phyloP scores from a whole-genome alignment of 1,140 invertebrate genomes.

The Neuroterus valhalla region DNA sequence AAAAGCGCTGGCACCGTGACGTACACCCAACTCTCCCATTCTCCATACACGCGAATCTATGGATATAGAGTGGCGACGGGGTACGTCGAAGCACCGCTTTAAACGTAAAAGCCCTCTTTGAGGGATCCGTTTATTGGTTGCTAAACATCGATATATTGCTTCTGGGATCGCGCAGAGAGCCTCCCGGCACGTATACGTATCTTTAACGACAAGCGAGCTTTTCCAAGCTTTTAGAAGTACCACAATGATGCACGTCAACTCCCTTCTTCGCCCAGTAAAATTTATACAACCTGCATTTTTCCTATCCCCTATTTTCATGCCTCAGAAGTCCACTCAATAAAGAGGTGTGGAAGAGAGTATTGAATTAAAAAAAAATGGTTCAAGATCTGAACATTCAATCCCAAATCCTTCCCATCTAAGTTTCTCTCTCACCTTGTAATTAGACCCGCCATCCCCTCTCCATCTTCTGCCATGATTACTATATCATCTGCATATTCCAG shows the following conservation, averaged over 20 bases:
- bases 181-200: slow-evolving; percentile 41
- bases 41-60: slow-evolving; percentile 37
- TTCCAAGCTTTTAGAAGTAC: slow-evolving; percentile 70
- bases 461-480: too few relatives aligned
- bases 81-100: slow-evolving; percentile 66
- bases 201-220: slow-evolving; percentile 42
- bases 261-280: slow-evolving; percentile 46
- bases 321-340: too few relatives aligned
- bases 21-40: slow-evolving; percentile 50
- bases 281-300: not conserved
- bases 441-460: too few relatives aligned
- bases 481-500: too few relatives aligned
- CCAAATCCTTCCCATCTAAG: too few relatives aligned
- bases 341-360: too few relatives aligned
- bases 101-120: slow-evolving; percentile 74
- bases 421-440: too few relatives aligned
- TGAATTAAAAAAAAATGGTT: too few relatives aligned
- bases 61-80: slow-evolving; percentile 44
- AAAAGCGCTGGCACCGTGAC: slow-evolving; percentile 68
- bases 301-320: not conserved
- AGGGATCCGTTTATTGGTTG: slow-evolving; percentile 75
- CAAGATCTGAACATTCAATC: too few relatives aligned
- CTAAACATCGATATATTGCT: slow-evolving; percentile 76
- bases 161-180: slow-evolving; percentile 67
- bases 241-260: slow-evolving; percentile 42